These are phyloP conservation scores for Aphelenchoides bicaudatus DNA, from an alignment of 2,888 invertebrate genomes.

Conservation along the genomic window DNA sequence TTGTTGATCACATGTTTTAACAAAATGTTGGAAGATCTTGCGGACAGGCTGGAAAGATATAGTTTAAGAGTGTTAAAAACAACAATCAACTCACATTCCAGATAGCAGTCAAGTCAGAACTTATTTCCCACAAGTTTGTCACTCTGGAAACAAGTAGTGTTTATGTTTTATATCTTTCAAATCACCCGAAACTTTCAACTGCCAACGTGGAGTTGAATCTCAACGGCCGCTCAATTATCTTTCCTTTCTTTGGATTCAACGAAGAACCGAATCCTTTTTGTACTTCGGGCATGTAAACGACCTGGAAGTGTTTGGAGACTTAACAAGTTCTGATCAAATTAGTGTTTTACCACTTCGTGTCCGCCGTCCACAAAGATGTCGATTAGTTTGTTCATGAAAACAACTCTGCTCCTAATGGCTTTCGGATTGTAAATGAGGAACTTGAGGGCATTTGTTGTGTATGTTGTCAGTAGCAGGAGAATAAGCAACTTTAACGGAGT, in stretches of 20 bases:
- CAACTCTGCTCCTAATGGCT: background rate
- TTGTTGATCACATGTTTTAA: constrained; percentile 3
- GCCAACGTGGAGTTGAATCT: background rate
- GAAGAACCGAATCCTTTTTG: background rate
- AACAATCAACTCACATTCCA: too few species aligned
- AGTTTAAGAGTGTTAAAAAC: too few species aligned
- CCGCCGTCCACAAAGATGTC: constrained; percentile 2
- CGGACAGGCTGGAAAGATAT: too few species aligned
- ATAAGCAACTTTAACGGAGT: too few species aligned
- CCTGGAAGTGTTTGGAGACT: too few species aligned
- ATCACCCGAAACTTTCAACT: background rate
- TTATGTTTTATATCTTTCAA: too few species aligned
- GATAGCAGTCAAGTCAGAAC: too few species aligned
- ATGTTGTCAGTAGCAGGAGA: too few species aligned
- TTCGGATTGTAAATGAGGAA: constrained; percentile 9
- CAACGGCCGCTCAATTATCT: background rate
- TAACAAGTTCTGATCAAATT: background rate
- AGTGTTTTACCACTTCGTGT: constrained; percentile 16
- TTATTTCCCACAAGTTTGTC: too few species aligned
- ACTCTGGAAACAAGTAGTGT: too few species aligned
- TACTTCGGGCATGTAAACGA: background rate
- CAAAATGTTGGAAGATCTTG: constrained; percentile 8
- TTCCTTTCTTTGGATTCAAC: background rate
- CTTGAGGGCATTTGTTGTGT: too few species aligned
- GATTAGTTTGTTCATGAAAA: constrained; percentile 6